Conservation (phyloP, 2,888 invertebrate species). For the Cepaea hortensis region DNA sequence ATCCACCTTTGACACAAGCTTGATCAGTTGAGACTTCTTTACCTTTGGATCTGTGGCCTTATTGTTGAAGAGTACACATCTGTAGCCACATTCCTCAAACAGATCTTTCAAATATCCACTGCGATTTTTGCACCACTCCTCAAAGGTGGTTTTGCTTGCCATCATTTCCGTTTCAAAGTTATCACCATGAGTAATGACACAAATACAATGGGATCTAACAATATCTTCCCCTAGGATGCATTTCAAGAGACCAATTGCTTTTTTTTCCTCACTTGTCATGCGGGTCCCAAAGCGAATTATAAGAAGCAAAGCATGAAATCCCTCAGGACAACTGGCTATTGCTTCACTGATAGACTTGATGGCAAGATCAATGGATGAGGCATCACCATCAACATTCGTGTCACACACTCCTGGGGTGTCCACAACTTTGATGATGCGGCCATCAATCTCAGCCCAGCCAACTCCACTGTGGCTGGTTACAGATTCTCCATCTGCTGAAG, state of each 20-base stretch:
- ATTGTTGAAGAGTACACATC: too few species aligned
- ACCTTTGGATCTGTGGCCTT: too few species aligned
- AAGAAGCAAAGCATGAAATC: constrained; percentile 28
- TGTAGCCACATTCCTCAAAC: too few species aligned
- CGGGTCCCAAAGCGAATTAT: constrained; percentile 38
- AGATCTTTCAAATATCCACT: too few species aligned
- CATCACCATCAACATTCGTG: constrained; percentile 29
- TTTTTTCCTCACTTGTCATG: constrained; percentile 47
- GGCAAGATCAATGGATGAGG: constrained; percentile 33
- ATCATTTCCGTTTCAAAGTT: too few species aligned
- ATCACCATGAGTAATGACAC: too few species aligned
- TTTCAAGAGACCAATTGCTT: constrained; percentile 38
- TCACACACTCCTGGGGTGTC: constrained; percentile 25
- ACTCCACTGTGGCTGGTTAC: constrained; percentile 31
- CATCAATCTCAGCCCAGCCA: background rate
- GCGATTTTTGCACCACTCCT: too few species aligned
- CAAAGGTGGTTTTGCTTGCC: too few species aligned
- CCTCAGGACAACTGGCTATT: constrained; percentile 38
- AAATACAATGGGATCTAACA: too few species aligned
- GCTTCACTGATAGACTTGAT: background rate
- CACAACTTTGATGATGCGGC: too few species aligned
- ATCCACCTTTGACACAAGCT: constrained; percentile 38
- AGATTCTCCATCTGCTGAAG: constrained; percentile 34
- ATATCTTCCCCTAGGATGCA: too few species aligned
- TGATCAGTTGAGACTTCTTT: background rate